A percentile compares a stretch with the other conserved stretches of the same genome.
phyloP scores from a whole-genome alignment of 2,113 vertebrate genomes.

The Pipra filicauda region DNA sequence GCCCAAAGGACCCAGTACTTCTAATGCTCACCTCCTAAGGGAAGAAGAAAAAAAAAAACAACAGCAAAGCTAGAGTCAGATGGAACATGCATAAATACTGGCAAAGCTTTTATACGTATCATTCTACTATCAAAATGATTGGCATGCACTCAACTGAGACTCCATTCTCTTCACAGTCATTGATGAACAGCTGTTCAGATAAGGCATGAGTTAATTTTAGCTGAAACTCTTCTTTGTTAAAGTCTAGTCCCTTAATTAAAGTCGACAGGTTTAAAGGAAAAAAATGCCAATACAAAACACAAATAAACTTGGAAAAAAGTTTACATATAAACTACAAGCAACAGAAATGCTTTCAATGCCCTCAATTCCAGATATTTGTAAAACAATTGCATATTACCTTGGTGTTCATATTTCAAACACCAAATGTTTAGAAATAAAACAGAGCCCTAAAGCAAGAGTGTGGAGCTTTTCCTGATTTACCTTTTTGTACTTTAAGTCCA shows the following conservation, averaged over 20 bases:
- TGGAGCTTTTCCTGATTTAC: not conserved
- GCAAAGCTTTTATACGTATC: not conserved
- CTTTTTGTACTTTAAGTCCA: not conserved
- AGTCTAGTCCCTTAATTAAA: not conserved
- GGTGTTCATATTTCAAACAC: not conserved
- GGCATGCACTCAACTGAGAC: not conserved
- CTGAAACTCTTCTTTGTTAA: not conserved
- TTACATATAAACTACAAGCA: not conserved
- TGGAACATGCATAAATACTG: accelerated
- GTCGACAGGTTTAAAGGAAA: not conserved
- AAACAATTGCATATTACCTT: not conserved
- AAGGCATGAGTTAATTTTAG: not conserved
- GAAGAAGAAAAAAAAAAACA: not conserved
- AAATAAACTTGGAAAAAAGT: not conserved
- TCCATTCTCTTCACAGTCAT: not conserved
- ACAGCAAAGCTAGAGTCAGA: not conserved
- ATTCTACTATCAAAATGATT: not conserved
- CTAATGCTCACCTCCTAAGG: not conserved
- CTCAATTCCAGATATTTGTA: not conserved
- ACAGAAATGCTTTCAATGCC: not conserved
- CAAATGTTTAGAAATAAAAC: not conserved
- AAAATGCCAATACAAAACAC: not conserved
- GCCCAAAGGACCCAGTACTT: not conserved
- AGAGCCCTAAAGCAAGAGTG: not conserved
- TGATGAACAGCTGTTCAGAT: not conserved